Percentiles rank a stretch among this genome's conserved stretches.
Conservation (phyloP, 2,797 vertebrate species). For the Chaunax sp. region DNA sequence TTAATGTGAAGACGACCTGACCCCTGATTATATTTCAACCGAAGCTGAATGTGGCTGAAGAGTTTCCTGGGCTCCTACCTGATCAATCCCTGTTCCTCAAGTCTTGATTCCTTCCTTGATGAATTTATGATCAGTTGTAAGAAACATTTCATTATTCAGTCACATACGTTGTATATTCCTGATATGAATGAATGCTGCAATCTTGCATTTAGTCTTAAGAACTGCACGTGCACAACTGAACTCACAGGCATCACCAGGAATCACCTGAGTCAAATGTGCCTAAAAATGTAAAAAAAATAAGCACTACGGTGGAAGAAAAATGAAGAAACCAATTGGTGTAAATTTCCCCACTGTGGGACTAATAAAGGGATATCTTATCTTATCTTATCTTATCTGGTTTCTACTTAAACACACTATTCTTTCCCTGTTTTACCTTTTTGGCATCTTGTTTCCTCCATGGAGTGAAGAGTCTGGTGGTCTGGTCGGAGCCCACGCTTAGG, state of each 20-base stretch:
- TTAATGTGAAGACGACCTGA: conserved; percentile 19
- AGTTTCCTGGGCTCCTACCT: neutral
- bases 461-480: conserved; percentile 94
- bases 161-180: no score
- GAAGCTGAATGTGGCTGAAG: neutral
- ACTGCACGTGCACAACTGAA: no score
- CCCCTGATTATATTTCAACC: conserved; percentile 13
- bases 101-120: neutral
- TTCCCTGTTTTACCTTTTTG: conserved; percentile 73
- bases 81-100: neutral
- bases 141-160: conserved; percentile 4
- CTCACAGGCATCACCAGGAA: conserved; percentile 12
- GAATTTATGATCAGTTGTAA: conserved; percentile 12
- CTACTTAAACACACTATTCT: neutral
- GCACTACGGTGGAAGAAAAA: no score
- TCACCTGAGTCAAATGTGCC: no score
- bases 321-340: no score
- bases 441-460: conserved; percentile 88
- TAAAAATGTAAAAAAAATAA: no score
- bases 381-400: neutral
- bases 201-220: no score
- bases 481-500: conserved; percentile 92
- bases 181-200: no score
- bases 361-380: no score
- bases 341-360: no score